Conservation (phyloP, 2,797 vertebrate genomes). For the Takifugu rubripes region DNA sequence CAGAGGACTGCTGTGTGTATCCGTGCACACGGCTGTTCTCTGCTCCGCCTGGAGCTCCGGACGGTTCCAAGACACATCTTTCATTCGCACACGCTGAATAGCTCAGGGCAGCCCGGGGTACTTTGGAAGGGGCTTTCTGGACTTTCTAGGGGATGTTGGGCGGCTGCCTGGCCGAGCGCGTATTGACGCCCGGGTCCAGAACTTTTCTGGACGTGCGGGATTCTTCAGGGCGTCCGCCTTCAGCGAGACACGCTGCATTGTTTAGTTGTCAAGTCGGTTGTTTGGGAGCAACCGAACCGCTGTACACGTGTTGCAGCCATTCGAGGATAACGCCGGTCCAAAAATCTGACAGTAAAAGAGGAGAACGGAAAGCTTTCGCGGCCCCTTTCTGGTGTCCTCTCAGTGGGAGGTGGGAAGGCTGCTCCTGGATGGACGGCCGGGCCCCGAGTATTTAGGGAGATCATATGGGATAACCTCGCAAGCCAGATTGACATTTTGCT, state of each 20-base stretch:
- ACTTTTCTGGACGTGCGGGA: slow-evolving; percentile 46
- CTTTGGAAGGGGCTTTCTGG: slow-evolving; percentile 51
- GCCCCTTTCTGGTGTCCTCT: slow-evolving; percentile 67
- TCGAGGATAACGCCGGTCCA: slow-evolving; percentile 69
- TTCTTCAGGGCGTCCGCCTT: slow-evolving; percentile 44
- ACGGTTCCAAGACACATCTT: slow-evolving; percentile 68
- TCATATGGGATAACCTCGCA: slow-evolving; percentile 72
- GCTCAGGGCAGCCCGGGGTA: slow-evolving; percentile 58
- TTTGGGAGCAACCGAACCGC: slow-evolving; percentile 70
- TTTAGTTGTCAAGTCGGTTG: slow-evolving; percentile 68
- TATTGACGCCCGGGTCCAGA: slow-evolving; percentile 20
- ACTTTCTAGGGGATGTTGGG: slow-evolving; percentile 50
- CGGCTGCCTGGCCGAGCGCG: slow-evolving; percentile 36
- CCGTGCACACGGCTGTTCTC: slow-evolving; percentile 48
- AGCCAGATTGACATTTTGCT: slow-evolving; percentile 76
- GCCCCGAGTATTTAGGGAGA: slow-evolving; percentile 68
- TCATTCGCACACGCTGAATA: slow-evolving; percentile 72
- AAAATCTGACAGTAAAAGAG: slow-evolving; percentile 68
- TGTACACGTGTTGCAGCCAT: slow-evolving; percentile 67
- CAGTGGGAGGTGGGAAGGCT: slow-evolving; percentile 72
- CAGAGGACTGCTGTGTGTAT: slow-evolving; percentile 70
- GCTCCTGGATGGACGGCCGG: slow-evolving; percentile 72
- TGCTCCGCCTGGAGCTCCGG: slow-evolving; percentile 55
- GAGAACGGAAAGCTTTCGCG: slow-evolving; percentile 70
- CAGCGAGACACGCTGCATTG: slow-evolving; percentile 49